Percentiles rank a stretch among this genome's conserved stretches.
Conservation (phyloP, 2,888 invertebrate genomes). For the Spicauda simplicius region DNA sequence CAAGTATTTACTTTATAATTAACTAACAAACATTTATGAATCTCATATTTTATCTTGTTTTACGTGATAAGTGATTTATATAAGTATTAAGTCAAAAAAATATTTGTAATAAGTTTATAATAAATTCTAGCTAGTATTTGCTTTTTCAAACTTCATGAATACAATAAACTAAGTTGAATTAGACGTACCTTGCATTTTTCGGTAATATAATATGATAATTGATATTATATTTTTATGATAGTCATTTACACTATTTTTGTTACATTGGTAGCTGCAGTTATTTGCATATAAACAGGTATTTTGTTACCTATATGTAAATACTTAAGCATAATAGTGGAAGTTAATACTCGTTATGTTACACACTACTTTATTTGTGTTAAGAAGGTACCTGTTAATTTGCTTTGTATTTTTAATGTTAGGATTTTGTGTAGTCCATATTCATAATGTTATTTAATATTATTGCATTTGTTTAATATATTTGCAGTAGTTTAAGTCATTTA, state of each 20-base stretch:
- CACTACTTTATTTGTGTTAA: neutral
- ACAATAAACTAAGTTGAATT: neutral
- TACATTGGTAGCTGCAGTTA: neutral
- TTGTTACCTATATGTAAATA: neutral
- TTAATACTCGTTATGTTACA: neutral
- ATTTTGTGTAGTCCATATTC: neutral
- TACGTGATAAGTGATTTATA: neutral
- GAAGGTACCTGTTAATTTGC: neutral
- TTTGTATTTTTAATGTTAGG: neutral
- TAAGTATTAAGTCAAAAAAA: no score
- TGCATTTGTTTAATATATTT: neutral
- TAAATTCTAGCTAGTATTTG: neutral
- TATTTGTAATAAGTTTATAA: no score
- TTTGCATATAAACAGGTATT: neutral
- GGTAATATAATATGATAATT: neutral
- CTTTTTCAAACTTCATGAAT: neutral
- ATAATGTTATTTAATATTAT: neutral
- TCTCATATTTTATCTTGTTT: neutral
- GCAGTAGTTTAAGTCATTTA: no score
- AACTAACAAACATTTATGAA: neutral
- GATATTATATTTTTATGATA: neutral
- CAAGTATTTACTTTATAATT: neutral
- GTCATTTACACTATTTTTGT: slow-evolving; percentile 1
- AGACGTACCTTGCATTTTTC: neutral
- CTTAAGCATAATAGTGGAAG: neutral